Evolutionary conservation across 2,797 vertebrate genomes (phyloP), one percentile per base, ranked within the genome.

Genomic region (Poeciliopsis paucimaculata): DNA sequence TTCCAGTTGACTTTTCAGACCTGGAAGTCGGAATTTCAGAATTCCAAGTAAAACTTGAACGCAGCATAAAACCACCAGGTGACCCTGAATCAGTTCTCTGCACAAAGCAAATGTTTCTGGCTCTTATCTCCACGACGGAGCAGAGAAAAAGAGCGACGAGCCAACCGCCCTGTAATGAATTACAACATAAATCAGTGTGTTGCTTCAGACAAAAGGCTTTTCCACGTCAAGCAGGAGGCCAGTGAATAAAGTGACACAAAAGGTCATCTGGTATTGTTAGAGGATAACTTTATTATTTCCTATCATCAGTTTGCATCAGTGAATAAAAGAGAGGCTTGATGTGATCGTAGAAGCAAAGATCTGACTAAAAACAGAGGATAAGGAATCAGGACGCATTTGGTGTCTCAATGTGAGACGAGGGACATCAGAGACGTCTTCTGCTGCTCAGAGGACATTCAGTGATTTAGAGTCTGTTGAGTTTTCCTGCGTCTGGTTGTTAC

Each of bases 101-200:
- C 43, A 57, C 51, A 51, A 20, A 53, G 75, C 60, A 36, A 64
- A 20, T 76, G 57, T 47, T 34, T 76, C 28, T 75, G 79, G 39
- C 49, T 68, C 55, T 62, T 41, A 15, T 31, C n/a, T 60, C n/a
- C 12, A 60, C 13, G 2, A 5, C 16, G 15, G 10, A 72, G 31
- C 28, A 75, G n/a, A 70, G 72, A 85, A 76, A 77, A 81, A 72
- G 77, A 62, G 7, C 0, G 64, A 64, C 81, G 85, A 76, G 47
- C 70, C 45, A 18, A 34, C 39, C 36, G 0, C 60, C 34, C 53
- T 16, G 49, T 66, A 64, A 82, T 78, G 55, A 76, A 81, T 28
- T 53, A 55, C 34, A 68, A 43, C 75, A 77, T 75, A 68, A 72
- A 79, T 81, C 55, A 83, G 16, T 57, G 46, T 43, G 77, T 75